Evolutionary conservation across 2,797 vertebrate genomes (phyloP), one percentile per base, ranked within the genome.

Genomic region (Gobio occitaniae): DNA sequence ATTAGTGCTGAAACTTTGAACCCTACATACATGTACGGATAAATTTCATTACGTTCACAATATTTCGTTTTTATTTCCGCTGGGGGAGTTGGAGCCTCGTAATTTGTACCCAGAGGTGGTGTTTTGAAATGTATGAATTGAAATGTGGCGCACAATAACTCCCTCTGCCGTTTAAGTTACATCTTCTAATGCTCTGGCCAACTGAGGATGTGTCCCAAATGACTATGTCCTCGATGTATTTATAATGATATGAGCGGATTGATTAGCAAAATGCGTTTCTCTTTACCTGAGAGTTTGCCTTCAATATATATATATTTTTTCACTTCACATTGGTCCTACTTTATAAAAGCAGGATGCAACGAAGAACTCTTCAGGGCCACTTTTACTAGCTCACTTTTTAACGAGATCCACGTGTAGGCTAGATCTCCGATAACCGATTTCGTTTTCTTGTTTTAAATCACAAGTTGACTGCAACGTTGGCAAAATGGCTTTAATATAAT

Each of bases 141-240:
- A 82, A 69, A 82, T 63, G 76, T 29, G 44, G 54, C 13, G 15
- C 47, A 32, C 44, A 8, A 36, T 50, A 21, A 69, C 84, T 93
- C 91, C 91, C 91, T 91, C 90, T 88, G 91, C 91, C 89, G 52
- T 83, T 83, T n/a, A n/a, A n/a, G n/a, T n/a, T 80, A 87, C 85
- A 84, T 88, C 84, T 83, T 90, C 90, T 89, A 88, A 85, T 72
- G 38, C 75, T 77, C 38, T 72, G 59, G 32, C 78, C 65, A 79
- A 72, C 82, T 66, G 77, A 44, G 78, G 29, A 85, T 86, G 17
- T 54, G 47, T 92, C 92, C 90, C 91, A 48, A 80, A 90, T 90
- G 93, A 92, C 89, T 88, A 87, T 78, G 25, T 71, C 13, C 86
- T 87, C 88, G 89, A 47, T 83, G 69, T 78, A 70, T 61, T 81